Conservation (phyloP, 2,797 vertebrate species). For the Sebastes dallii region DNA sequence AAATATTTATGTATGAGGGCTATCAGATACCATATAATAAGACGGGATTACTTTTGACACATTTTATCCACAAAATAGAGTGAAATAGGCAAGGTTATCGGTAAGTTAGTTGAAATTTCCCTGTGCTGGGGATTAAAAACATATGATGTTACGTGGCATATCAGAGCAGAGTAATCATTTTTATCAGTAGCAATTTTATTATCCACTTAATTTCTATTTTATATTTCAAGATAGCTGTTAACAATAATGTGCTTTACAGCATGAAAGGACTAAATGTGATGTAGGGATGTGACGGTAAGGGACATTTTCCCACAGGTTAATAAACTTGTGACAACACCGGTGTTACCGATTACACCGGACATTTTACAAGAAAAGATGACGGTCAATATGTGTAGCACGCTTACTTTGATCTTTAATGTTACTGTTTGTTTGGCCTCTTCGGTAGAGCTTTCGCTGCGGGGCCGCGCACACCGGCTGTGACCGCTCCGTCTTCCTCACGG, state of each 20-base stretch:
- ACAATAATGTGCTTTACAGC: background rate
- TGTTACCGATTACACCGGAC: too few relatives aligned
- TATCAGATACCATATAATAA: constrained; percentile 14
- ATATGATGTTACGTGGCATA: background rate
- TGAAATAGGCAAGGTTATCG: constrained; percentile 9
- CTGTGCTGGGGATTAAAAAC: constrained; percentile 1
- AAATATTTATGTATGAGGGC: constrained; percentile 13
- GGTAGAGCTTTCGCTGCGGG: too few relatives aligned
- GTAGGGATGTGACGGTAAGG: too few relatives aligned
- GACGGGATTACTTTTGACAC: constrained; percentile 20
- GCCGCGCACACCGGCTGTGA: too few relatives aligned
- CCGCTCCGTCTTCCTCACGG: too few relatives aligned
- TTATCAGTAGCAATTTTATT: background rate
- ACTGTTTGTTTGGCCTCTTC: too few relatives aligned
- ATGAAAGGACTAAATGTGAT: background rate
- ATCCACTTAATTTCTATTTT: background rate
- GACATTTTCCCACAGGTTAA: too few relatives aligned
- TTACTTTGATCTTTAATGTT: too few relatives aligned
- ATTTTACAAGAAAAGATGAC: too few relatives aligned
- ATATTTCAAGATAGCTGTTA: background rate
- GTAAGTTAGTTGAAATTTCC: background rate
- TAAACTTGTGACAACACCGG: too few relatives aligned
- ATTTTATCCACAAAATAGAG: constrained; percentile 11
- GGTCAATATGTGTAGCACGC: too few relatives aligned
- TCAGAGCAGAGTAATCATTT: background rate